phyloP scores from a whole-genome alignment of 64 coral and sea anemone genomes.

The Montipora cactus region DNA sequence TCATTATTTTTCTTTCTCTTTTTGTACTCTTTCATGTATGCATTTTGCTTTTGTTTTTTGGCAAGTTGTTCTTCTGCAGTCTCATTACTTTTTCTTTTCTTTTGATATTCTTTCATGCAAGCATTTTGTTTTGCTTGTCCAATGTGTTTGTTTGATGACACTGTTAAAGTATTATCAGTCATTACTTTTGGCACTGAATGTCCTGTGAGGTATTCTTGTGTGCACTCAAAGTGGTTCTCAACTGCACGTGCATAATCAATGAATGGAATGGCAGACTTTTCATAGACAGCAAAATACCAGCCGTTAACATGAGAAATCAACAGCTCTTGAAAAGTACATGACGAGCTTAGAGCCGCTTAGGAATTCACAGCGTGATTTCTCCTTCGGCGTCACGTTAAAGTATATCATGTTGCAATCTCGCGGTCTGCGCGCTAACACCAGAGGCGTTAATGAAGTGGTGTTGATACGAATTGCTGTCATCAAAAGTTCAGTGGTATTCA shows the following conservation, averaged over 20 bases:
- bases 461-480: too few species aligned
- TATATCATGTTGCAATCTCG: too few species aligned
- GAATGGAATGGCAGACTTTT: slow-evolving; percentile 35
- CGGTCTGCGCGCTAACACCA: too few species aligned
- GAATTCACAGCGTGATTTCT: too few species aligned
- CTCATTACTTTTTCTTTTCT: slow-evolving; percentile 5
- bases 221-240: slow-evolving; percentile 36
- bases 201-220: slow-evolving; percentile 41
- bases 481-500: too few species aligned
- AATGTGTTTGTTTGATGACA: slow-evolving; percentile 20
- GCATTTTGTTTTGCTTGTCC: slow-evolving; percentile 12
- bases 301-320: too few species aligned
- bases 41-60: background rate
- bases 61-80: background rate
- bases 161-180: slow-evolving; percentile 24
- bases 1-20: too few species aligned
- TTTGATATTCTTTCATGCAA: slow-evolving; percentile 6
- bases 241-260: slow-evolving; percentile 28
- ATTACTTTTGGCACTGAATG: slow-evolving; percentile 30
- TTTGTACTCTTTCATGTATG: background rate
- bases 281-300: too few species aligned
- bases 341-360: too few species aligned
- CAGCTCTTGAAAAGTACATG: too few species aligned
- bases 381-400: too few species aligned
- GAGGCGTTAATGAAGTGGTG: too few species aligned